phyloP scores from a whole-genome alignment of 1,140 invertebrate genomes.

The Argopecten irradians region DNA sequence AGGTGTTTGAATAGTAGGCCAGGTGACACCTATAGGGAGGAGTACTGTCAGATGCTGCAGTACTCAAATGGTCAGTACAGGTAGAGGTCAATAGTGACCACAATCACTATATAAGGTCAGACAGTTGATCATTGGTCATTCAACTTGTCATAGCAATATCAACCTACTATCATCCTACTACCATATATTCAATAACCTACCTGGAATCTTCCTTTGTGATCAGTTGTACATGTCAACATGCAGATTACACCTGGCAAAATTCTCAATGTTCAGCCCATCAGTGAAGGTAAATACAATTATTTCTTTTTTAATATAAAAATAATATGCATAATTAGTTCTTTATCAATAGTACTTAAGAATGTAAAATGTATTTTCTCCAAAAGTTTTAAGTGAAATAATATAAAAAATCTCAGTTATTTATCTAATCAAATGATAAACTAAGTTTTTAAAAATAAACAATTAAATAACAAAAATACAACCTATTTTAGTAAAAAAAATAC shows the following conservation, averaged over 20 bases:
- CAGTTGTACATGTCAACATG: neutral
- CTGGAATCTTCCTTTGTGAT: conserved; percentile 3
- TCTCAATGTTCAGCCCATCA: neutral
- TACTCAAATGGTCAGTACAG: neutral
- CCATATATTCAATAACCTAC: neutral
- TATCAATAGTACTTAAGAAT: too few relatives aligned
- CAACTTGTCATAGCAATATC: conserved; percentile 2
- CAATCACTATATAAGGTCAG: neutral
- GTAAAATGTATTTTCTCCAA: too few relatives aligned
- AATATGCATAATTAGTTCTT: too few relatives aligned
- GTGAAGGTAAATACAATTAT: neutral
- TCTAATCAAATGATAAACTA: too few relatives aligned
- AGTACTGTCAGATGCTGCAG: conserved; percentile 14
- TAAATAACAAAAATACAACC: too few relatives aligned
- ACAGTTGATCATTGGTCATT: neutral
- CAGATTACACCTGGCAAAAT: conserved; percentile 13
- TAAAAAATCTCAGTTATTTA: too few relatives aligned
- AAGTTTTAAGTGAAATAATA: too few relatives aligned
- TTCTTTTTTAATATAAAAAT: too few relatives aligned
- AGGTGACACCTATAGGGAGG: conserved; percentile 5
- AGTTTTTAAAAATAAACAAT: too few relatives aligned
- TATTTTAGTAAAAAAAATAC: too few relatives aligned
- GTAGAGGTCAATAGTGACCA: neutral
- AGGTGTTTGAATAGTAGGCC: neutral
- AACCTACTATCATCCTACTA: neutral